Percentiles rank a stretch among this genome's conserved stretches.
phyloP scores from a whole-genome alignment of 2,888 invertebrate genomes.

The Cetonia aurata region DNA sequence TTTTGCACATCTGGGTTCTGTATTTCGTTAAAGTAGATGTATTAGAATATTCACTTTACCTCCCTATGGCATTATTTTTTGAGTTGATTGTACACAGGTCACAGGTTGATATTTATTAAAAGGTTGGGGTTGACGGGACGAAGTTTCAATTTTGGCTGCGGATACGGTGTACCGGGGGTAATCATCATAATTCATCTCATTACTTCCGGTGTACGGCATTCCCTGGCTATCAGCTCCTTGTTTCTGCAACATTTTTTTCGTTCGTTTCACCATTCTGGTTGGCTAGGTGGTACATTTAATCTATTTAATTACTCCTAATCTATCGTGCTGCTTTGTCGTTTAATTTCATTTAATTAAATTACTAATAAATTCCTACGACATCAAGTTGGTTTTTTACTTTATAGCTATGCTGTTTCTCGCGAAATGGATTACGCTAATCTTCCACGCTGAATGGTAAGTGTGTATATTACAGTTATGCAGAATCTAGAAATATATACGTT shows the following conservation, averaged over 20 bases:
- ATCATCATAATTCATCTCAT: constrained; percentile 5
- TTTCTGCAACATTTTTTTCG: neutral
- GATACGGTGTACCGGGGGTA: neutral
- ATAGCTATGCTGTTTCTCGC: no score
- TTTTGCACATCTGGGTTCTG: no score
- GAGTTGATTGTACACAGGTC: no score
- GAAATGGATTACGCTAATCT: no score
- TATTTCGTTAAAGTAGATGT: no score
- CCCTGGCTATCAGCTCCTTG: neutral
- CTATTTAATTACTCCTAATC: neutral
- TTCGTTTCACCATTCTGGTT: neutral
- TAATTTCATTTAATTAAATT: neutral
- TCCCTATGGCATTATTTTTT: no score
- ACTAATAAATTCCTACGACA: no score
- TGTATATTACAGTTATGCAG: no score
- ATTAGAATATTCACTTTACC: no score
- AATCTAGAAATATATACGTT: no score
- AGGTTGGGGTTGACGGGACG: neutral
- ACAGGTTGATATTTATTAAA: neutral
- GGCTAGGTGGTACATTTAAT: neutral
- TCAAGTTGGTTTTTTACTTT: no score
- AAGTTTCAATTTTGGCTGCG: neutral
- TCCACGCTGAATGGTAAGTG: no score
- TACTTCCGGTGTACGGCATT: neutral
- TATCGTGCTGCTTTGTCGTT: neutral